Evolutionary conservation across 2,888 invertebrate species (phyloP), one percentile per base, ranked within the genome.

Genomic region (Amorpha juglandis): DNA sequence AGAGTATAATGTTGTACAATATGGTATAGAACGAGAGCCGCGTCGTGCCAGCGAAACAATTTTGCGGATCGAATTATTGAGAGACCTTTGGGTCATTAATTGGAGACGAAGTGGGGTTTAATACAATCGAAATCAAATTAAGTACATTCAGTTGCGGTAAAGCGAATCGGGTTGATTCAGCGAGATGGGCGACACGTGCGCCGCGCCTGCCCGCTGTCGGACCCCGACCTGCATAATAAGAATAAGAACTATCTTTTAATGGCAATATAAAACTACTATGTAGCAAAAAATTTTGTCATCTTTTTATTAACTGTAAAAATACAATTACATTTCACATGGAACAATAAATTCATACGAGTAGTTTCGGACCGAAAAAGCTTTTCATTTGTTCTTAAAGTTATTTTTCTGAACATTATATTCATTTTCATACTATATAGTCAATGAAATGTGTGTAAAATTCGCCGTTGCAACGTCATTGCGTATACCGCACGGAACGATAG

Each of bases 81-180:
- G 77, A 83, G 80, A 80, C 83, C 82, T 88, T 87, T 86, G 82
- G 86, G 82, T 84, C 87, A 90, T 91, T 91, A 91, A 87, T 85
- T 84, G 86, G 80, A 82, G 83, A 80, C 83, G 83, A 83, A 87
- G 86, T 82, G 84, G 84, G 87, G 86, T 87, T 89, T 87, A 90
- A 90, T 90, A 91, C 91, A 91, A 91, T 91, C 83, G 90, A 84
- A 90, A 91, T 91, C 89, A 86, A 92, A 92, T 92, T 91, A 90
- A 91, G 89, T 89, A 89, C 85, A 88, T 90, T 91, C 87, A 86
- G 89, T 88, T 90, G 91, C 87, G 90, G 89, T 76, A 73, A 81
- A 79, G 85, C 80, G 84, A 80, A 79, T 77, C 79, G 87, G 84
- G 86, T 82, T 87, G 91, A 92, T 86, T 92, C 92, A 91, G 91